phyloP scores from a whole-genome alignment of 2,888 invertebrate species.

The Phaonia tiefii region DNA sequence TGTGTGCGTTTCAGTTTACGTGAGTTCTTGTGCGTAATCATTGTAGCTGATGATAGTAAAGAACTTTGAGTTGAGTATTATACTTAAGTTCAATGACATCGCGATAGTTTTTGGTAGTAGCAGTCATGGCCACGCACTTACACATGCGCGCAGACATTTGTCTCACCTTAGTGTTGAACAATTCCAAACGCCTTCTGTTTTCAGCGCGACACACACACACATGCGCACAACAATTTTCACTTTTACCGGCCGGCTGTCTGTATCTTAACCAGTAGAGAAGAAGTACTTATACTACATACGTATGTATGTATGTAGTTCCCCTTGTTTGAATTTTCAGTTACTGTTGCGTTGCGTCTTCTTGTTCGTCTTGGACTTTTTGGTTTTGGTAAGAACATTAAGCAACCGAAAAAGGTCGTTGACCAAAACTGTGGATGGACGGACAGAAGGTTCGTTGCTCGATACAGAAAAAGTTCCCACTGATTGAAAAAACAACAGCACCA shows the following conservation, averaged over 20 bases:
- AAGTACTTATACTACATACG: too few species aligned
- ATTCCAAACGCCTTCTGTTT: slow-evolving; percentile 45
- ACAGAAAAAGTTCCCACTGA: slow-evolving; percentile 12
- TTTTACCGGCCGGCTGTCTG: slow-evolving; percentile 61
- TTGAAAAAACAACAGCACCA: slow-evolving; percentile 2
- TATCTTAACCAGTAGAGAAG: neutral
- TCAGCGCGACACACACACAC: slow-evolving; percentile 30
- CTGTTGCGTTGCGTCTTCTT: slow-evolving; percentile 19
- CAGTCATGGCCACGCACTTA: neutral
- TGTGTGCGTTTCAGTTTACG: too few species aligned
- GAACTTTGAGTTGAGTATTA: neutral
- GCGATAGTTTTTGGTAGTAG: slow-evolving; percentile 37
- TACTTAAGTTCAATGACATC: slow-evolving; percentile 63
- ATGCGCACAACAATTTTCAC: slow-evolving; percentile 56
- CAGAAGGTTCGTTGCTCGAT: too few species aligned
- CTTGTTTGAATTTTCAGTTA: too few species aligned
- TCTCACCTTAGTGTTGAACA: neutral
- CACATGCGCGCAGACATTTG: neutral
- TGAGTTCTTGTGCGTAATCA: neutral
- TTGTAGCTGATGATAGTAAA: slow-evolving; percentile 10
- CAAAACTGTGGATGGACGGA: slow-evolving; percentile 46
- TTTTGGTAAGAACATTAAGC: slow-evolving; percentile 56
- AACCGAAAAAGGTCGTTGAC: slow-evolving; percentile 62
- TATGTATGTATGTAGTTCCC: neutral
- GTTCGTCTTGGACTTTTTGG: slow-evolving; percentile 18